phyloP scores from a whole-genome alignment of 2,888 invertebrate species.

The Ischnura elegans region DNA sequence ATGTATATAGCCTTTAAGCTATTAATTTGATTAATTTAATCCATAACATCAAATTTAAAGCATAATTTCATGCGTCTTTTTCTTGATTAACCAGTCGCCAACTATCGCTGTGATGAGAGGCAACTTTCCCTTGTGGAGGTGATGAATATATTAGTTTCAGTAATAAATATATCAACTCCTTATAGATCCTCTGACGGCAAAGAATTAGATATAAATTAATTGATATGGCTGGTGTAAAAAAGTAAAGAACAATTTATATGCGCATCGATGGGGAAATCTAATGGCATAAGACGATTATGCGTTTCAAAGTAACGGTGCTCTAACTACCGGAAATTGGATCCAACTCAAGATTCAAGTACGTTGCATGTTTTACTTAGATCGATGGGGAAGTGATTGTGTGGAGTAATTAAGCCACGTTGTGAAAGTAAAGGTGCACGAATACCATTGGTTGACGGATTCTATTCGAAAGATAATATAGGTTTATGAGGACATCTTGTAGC shows the following conservation, averaged over 20 bases:
- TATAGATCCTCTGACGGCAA: not conserved
- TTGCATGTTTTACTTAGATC: too few species aligned
- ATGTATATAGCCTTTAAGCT: too few species aligned
- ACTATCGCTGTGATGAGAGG: not conserved
- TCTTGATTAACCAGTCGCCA: not conserved
- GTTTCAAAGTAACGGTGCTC: conserved; percentile 12
- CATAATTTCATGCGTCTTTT: not conserved
- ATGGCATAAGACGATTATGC: not conserved
- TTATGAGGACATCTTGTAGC: too few species aligned
- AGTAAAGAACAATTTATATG: conserved; percentile 57
- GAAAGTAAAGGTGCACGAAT: too few species aligned
- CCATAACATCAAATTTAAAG: too few species aligned
- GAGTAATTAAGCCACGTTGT: too few species aligned
- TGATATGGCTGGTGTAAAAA: not conserved
- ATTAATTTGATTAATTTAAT: too few species aligned
- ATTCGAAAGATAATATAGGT: too few species aligned
- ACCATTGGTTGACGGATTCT: too few species aligned
- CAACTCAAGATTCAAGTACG: not conserved
- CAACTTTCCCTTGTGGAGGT: not conserved
- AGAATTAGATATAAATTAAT: conserved; percentile 15
- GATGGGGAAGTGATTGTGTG: too few species aligned
- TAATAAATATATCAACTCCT: conserved; percentile 37
- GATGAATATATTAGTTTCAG: not conserved
- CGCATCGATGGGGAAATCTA: not conserved
- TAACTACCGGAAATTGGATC: conserved; percentile 20